Conservation (phyloP, 2,797 vertebrate genomes). For the Botia kubotai region DNA sequence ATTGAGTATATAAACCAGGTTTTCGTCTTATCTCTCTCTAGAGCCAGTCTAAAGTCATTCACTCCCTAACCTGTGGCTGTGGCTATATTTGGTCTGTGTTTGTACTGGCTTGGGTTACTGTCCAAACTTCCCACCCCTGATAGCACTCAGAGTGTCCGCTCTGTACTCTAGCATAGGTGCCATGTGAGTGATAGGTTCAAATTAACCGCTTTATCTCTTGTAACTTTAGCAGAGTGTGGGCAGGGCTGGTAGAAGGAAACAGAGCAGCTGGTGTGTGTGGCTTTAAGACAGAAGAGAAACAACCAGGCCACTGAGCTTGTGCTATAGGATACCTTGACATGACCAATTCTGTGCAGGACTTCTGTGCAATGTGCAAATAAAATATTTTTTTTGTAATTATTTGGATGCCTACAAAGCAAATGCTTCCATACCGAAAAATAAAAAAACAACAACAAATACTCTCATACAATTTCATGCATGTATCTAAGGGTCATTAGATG, state of each 20-base stretch:
- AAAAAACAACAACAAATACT: not conserved
- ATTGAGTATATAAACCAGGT: not conserved
- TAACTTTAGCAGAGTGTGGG: slow-evolving; percentile 66
- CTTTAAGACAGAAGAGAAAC: slow-evolving; percentile 17
- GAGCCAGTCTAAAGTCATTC: slow-evolving; percentile 16
- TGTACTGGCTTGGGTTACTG: slow-evolving; percentile 75
- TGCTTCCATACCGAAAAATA: not conserved
- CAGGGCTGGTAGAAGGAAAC: slow-evolving; percentile 52
- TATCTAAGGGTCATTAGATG: not conserved
- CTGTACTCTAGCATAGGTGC: not conserved
- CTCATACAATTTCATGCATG: not conserved
- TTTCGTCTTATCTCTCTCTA: not conserved
- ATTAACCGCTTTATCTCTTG: slow-evolving; percentile 67
- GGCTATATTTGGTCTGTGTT: slow-evolving; percentile 74
- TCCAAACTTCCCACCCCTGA: slow-evolving; percentile 65
- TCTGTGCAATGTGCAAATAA: not conserved
- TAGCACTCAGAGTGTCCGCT: not conserved
- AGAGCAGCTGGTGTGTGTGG: slow-evolving; percentile 52
- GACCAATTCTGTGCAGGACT: not conserved
- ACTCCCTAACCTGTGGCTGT: no score
- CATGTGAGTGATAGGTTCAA: not conserved
- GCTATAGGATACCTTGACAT: not conserved
- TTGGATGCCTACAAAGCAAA: not conserved
- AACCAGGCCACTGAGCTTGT: no score
- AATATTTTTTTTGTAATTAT: no score